These are phyloP conservation scores for Nymphalis io DNA, from an alignment of 1,140 invertebrate species.

Conservation along the genomic window DNA sequence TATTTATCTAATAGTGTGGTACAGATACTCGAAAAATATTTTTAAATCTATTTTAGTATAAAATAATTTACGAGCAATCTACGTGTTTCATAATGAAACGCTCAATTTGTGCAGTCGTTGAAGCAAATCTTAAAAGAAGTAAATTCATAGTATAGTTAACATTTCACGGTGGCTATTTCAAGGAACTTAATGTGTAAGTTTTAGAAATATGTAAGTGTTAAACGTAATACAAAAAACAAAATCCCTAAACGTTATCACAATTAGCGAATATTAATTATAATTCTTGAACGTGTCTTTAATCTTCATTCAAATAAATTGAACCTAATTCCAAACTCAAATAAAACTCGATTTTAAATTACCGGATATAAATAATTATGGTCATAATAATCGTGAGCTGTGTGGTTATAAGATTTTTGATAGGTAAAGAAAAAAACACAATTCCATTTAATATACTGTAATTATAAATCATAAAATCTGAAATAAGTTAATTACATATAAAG, in stretches of 20 bases:
- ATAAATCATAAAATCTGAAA: conserved; percentile 11
- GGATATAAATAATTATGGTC: neutral
- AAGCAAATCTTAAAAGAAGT: conserved; percentile 1
- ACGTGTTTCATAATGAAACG: conserved; percentile 6
- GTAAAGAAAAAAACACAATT: neutral
- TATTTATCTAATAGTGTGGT: neutral
- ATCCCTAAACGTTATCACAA: no score
- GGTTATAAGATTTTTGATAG: neutral
- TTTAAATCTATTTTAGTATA: conserved; percentile 9
- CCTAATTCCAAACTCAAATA: no score
- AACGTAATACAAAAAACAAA: no score
- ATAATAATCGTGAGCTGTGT: neutral
- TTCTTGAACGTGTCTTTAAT: no score
- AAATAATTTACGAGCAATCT: conserved; percentile 3
- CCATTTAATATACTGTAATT: conserved; percentile 7
- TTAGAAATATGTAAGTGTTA: neutral
- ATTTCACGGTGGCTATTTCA: neutral
- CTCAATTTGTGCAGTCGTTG: conserved; percentile 8
- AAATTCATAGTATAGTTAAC: conserved; percentile 1
- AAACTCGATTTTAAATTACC: no score
- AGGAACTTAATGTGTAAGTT: no score
- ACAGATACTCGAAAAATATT: neutral
- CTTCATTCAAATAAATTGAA: no score
- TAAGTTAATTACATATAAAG: neutral
- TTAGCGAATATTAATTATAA: no score